Base-by-base conservation (phyloP, 2,888 invertebrate species). In the Sinohyriopsis cumingii region DNA sequence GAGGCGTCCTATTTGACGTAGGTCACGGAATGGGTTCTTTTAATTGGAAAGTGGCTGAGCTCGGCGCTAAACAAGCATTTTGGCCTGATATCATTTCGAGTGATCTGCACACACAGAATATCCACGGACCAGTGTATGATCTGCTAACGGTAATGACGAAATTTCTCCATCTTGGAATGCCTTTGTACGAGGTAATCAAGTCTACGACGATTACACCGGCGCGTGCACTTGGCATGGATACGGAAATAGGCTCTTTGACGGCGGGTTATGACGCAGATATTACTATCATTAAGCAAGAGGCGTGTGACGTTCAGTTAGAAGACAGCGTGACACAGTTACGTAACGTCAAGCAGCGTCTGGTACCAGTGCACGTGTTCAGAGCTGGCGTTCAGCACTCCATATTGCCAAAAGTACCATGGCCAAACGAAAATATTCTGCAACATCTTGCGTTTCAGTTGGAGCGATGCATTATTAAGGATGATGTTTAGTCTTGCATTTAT, bases 11-110 rank as follows among this genome's bases (percentile, higher is more conserved):
- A 0, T 86, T 86, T 76, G 87, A 87, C 65, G 76, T 84, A 12
- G 88, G 88, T 0, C 88, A 88, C 70, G 88, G 88, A 0, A 80
- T 81, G 45, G 86, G 86, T 5, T 81, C 84, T 0, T 87, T 87
- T 62, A 77, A 71, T 22, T 88, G 88, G 88, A 80, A 78, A 5
- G 81, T 84, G 3, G 83, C 84, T 2, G 86, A 87, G 67, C 65
- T 79, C 18, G 80, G 83, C 54, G 72, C 78, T 1, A 65, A 78
- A 28, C 67, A 78, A 45, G 75, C 73, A 4, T 84, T 87, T 64
- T 87, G 81, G 81, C 87, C 86, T 7, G 86, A 88, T 73, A 69
- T 78, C 9, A 79, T 87, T 55, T 83, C 86, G 71, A 77, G 82
- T 9, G 88, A 88, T 57, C 70, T 87, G 20, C 88, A 87, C 72